A percentile compares a stretch with the other conserved stretches of the same genome.
These are phyloP conservation scores for Trachymyrmex septentrionalis DNA, from an alignment of 1,140 invertebrate genomes.

Conservation along the genomic window DNA sequence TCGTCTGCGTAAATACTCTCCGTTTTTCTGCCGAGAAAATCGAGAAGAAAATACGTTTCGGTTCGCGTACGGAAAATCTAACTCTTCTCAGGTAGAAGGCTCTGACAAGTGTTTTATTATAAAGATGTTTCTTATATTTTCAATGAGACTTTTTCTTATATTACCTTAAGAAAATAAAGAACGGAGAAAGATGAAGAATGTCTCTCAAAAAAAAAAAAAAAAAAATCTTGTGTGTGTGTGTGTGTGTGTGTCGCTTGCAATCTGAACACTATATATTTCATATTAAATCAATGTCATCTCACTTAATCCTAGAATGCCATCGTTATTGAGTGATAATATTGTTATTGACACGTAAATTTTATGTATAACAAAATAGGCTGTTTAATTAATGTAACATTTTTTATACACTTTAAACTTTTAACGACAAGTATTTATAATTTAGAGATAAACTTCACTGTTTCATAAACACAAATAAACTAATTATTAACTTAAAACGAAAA, in stretches of 20 bases:
- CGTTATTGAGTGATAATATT: no score
- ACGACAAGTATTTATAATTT: no score
- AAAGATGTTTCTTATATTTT: conserved; percentile 47
- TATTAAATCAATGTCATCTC: background rate
- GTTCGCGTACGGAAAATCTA: conserved; percentile 13
- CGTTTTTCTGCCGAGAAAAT: conserved; percentile 25
- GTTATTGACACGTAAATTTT: no score
- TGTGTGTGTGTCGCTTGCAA: background rate
- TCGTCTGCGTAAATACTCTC: conserved; percentile 43
- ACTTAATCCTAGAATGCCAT: no score
- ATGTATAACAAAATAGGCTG: no score
- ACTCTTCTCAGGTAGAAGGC: conserved; percentile 18
- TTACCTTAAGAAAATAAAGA: background rate
- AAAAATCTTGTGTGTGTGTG: no score
- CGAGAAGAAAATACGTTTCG: conserved; percentile 62
- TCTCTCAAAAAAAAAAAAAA: background rate
- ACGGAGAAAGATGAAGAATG: background rate
- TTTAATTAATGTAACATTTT: no score
- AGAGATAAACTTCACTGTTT: no score
- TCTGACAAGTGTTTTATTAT: conserved; percentile 5
- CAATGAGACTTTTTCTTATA: conserved; percentile 3
- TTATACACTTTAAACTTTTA: no score
- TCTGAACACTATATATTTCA: background rate
- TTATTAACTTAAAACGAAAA: no score
- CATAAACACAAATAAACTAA: no score